Conservation (phyloP, 2,888 invertebrate genomes). For the Chrysolina oricalcia region DNA sequence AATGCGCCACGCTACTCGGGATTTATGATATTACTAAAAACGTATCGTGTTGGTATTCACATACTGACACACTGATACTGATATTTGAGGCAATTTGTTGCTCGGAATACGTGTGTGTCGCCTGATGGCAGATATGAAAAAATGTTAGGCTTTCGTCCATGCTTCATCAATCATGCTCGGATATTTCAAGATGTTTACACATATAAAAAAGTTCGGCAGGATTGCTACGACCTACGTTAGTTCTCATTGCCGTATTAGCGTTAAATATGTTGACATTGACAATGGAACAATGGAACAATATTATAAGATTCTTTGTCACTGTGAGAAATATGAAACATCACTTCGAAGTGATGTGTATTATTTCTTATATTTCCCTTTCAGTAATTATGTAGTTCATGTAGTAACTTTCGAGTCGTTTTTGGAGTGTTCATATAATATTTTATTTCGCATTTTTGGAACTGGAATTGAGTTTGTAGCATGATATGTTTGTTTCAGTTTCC, state of each 20-base stretch:
- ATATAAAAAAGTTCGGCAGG: neutral
- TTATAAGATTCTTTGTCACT: too few species aligned
- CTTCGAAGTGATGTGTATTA: too few species aligned
- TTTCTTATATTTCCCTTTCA: too few species aligned
- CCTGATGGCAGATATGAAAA: slow-evolving; percentile 21
- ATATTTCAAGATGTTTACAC: neutral
- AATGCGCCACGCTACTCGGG: slow-evolving; percentile 60
- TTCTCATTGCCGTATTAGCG: neutral
- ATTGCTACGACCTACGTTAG: too few species aligned
- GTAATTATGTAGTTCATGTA: too few species aligned
- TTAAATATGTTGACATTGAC: neutral
- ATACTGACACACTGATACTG: slow-evolving; percentile 59
- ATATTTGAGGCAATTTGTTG: slow-evolving; percentile 51
- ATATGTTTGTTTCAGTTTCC: too few species aligned
- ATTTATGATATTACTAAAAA: slow-evolving; percentile 61
- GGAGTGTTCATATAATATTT: too few species aligned
- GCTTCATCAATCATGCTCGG: neutral
- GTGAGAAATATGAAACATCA: too few species aligned
- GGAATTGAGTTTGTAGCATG: too few species aligned
- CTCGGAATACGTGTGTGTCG: slow-evolving; percentile 37
- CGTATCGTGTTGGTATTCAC: slow-evolving; percentile 61
- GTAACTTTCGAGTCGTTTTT: too few species aligned
- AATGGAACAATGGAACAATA: too few species aligned
- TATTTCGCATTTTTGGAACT: too few species aligned
- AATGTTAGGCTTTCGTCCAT: neutral